Conservation (phyloP, 2,113 vertebrate species). For the Martes martes region DNA sequence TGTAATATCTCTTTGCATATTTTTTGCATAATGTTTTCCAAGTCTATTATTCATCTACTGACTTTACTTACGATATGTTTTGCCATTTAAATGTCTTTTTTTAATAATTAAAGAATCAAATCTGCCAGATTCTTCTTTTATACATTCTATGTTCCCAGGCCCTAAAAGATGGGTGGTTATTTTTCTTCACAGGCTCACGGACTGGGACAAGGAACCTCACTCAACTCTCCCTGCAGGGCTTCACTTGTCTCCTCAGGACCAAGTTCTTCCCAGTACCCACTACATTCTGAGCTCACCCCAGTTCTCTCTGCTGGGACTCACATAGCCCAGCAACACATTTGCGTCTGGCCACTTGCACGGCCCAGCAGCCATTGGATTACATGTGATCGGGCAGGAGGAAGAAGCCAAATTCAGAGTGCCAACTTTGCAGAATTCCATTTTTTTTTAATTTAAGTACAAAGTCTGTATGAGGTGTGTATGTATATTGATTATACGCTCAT, state of each 20-base stretch:
- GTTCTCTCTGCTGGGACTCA: too few relatives aligned
- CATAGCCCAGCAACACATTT: not conserved
- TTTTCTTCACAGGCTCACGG: not conserved
- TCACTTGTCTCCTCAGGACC: not conserved
- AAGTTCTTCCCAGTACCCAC: not conserved
- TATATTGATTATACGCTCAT: not conserved
- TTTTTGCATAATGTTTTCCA: not conserved
- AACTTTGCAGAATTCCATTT: not conserved
- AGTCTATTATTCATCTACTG: not conserved
- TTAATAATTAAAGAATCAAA: not conserved
- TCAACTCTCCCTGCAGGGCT: not conserved
- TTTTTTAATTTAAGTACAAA: not conserved
- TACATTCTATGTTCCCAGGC: not conserved
- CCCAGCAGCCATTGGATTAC: not conserved
- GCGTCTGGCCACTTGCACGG: not conserved
- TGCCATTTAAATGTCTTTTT: not conserved
- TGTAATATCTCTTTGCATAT: not conserved
- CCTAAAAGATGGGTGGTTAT: too few relatives aligned
- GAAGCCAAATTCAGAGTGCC: not conserved
- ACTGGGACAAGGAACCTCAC: not conserved
- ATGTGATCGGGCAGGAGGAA: not conserved
- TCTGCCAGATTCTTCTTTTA: not conserved
- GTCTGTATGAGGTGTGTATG: not conserved
- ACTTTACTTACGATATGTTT: not conserved
- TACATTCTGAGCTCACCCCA: not conserved